These are phyloP conservation scores for Myzus persicae DNA, from an alignment of 1,140 invertebrate genomes.

Conservation along the genomic window DNA sequence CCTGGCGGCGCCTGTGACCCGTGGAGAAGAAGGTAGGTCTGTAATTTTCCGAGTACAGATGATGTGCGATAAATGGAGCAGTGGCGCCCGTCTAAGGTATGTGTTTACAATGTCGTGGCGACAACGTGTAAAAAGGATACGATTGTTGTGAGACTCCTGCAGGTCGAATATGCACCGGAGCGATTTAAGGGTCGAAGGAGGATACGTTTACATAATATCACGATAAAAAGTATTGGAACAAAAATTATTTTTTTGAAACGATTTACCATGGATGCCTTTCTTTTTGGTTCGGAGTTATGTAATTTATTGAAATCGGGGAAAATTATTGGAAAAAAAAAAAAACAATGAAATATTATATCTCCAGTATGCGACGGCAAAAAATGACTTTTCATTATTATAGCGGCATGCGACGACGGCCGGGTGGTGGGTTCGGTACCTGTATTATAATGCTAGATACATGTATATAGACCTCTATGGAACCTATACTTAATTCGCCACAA, in stretches of 20 bases:
- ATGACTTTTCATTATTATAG: background rate
- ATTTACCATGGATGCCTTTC: background rate
- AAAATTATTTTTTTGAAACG: background rate
- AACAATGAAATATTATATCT: background rate
- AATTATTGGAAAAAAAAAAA: background rate
- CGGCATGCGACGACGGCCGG: background rate
- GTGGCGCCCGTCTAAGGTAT: background rate
- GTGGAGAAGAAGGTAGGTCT: slow-evolving; percentile 31
- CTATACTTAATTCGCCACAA: background rate
- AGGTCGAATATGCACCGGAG: background rate
- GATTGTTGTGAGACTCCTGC: background rate
- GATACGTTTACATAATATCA: background rate
- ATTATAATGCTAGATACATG: background rate
- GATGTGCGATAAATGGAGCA: slow-evolving; percentile 15
- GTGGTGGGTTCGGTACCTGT: background rate
- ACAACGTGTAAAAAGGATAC: background rate
- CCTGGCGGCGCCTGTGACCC: slow-evolving; percentile 9
- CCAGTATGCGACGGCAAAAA: background rate
- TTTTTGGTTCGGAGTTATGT: background rate
- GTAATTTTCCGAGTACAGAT: background rate
- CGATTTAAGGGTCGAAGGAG: background rate
- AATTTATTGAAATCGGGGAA: background rate
- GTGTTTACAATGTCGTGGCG: background rate
- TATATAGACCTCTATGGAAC: background rate
- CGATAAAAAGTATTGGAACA: background rate